Base-by-base conservation (phyloP, 2,797 vertebrate species). In the Melanotaenia trifasciata region DNA sequence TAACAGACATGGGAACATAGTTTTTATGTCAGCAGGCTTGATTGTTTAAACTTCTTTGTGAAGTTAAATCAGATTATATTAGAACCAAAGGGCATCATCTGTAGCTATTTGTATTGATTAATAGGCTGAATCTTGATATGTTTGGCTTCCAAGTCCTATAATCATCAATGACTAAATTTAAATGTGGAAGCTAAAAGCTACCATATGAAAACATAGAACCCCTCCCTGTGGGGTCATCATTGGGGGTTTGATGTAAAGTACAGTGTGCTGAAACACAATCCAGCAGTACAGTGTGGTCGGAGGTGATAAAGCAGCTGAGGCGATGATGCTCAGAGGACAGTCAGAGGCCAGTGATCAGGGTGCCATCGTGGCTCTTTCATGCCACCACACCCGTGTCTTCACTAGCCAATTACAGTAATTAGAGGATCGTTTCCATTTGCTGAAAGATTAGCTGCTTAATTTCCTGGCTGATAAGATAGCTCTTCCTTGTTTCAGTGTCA, bases 361-460 rank as follows among this genome's bases (percentile, higher is more conserved):
- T 84, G 85, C 77, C 74, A 80, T 53, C 8, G 24, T 51, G 64
- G 75, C 60, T 83, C 64, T 57, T 65, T 66, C 65, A 64, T 72
- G 68, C 84, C 84, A 77, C 75, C 77, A 73, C 83, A 75, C 61
- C 78, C 40, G 20, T 84, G 33, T 80, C 79, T 74, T 81, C 78
- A 32, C 67, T 79, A 74, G 79, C 71, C 89, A 90, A 91, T 93
- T 91, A 90, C 75, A 87, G 85, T 89, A 85, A 91, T 92, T 89
- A 88, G 84, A 75, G 70, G 79, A 86, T 82, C 40, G 45, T 85
- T 88, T 89, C 73, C 85, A 85, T 73, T 72, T 30, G 67, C 64
- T 85, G 80, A 88, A 86, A 89, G 87, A 90, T 84, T 81, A 80
- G 82, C 71, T 56, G 61, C 80, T 87, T 72, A 77, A 47, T 81